Evolutionary conservation across 2,113 vertebrate species (phyloP).

Genomic region (Pyxicephalus adspersus): DNA sequence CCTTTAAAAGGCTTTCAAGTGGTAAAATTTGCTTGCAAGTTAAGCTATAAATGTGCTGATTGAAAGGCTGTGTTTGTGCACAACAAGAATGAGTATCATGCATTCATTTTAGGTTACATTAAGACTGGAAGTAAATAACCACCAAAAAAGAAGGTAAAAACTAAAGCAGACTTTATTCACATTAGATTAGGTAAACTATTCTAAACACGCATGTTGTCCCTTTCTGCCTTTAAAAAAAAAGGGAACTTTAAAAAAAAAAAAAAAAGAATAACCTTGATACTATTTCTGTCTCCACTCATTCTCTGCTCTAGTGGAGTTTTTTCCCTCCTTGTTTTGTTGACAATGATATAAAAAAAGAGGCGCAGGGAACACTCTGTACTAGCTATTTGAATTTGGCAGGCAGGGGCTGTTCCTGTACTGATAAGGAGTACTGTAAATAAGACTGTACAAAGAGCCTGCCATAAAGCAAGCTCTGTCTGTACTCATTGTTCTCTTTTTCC

Average conservation of each 20-base stretch:
- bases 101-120: not conserved
- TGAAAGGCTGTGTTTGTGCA: no score
- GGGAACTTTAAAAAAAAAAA: not conserved
- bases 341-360: slow-evolving; percentile 63
- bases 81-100: no score
- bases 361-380: slow-evolving; percentile 86
- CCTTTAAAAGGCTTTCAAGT: no score
- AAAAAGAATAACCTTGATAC: slow-evolving; percentile 66
- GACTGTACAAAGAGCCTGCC: slow-evolving; percentile 87
- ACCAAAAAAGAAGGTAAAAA: not conserved
- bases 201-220: slow-evolving; percentile 6
- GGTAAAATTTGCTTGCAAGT: no score
- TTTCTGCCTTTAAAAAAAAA: not conserved
- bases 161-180: not conserved
- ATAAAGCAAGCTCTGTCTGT: slow-evolving; percentile 84
- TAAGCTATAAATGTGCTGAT: no score
- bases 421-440: slow-evolving; percentile 99
- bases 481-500: slow-evolving; percentile 93
- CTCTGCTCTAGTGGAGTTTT: slow-evolving; percentile 59
- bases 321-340: slow-evolving; percentile 69
- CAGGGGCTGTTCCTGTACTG: slow-evolving; percentile 85
- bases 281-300: slow-evolving; percentile 55
- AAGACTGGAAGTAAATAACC: not conserved
- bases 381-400: slow-evolving; percentile 89
- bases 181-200: not conserved